phyloP scores from a whole-genome alignment of 2,797 vertebrate species.

The Fringilla coelebs region DNA sequence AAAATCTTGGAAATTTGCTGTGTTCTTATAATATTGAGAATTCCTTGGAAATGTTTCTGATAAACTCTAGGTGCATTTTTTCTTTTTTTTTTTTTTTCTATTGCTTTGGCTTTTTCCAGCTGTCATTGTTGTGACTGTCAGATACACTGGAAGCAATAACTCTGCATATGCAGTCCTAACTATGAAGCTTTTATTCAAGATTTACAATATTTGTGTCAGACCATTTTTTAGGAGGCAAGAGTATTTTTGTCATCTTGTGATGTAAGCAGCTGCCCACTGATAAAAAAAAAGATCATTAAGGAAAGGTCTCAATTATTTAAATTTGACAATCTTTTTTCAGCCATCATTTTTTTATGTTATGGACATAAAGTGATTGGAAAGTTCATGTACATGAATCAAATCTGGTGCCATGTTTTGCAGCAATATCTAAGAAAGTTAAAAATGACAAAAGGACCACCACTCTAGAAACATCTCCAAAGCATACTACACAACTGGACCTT shows the following conservation, averaged over 20 bases:
- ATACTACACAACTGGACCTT: not conserved
- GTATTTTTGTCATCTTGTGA: not conserved
- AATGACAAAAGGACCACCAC: rapidly evolving
- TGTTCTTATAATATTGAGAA: not conserved
- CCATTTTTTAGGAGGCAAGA: not conserved
- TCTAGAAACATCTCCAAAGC: rapidly evolving
- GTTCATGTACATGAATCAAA: not conserved
- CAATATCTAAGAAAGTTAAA: not conserved
- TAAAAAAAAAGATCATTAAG: not conserved
- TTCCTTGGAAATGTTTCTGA: not conserved
- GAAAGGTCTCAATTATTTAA: not conserved
- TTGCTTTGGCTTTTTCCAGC: not conserved
- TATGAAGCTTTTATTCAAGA: not conserved
- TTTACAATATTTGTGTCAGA: not conserved
- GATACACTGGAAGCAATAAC: not conserved
- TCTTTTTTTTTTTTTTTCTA: not conserved
- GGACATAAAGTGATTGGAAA: not conserved
- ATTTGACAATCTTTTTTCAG: not conserved
- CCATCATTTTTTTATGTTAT: not conserved
- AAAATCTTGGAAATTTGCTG: not conserved
- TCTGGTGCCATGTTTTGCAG: not conserved
- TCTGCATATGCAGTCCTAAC: not conserved
- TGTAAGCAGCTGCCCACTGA: not conserved
- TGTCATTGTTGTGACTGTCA: not conserved
- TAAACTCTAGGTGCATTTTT: not conserved